A percentile compares a stretch with the other conserved stretches of the same genome.
Evolutionary conservation across 1,140 invertebrate genomes (phyloP).

Genomic region (Ectropis grisescens): DNA sequence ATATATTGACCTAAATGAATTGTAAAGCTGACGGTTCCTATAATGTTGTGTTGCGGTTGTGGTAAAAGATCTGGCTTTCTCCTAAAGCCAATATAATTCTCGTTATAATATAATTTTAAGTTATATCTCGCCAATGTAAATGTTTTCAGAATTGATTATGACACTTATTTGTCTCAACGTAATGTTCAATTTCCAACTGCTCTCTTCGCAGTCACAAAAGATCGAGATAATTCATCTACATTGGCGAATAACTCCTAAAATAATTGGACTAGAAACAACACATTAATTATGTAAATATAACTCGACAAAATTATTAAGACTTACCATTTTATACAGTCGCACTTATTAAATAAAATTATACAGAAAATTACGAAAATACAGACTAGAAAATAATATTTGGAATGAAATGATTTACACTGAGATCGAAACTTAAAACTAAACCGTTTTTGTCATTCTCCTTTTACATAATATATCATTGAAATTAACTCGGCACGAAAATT

Average conservation of each 20-base stretch:
- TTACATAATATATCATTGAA: too few species aligned
- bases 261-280: slow-evolving; percentile 66
- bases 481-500: too few species aligned
- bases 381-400: slow-evolving; percentile 30
- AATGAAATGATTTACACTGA: slow-evolving; percentile 12
- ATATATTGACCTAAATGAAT: too few species aligned
- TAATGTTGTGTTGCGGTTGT: slow-evolving; percentile 1
- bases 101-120: slow-evolving; percentile 32
- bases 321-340: slow-evolving; percentile 50
- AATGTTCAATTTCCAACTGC: too few species aligned
- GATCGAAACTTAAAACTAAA: slow-evolving; percentile 9
- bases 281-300: slow-evolving; percentile 43
- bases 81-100: slow-evolving; percentile 63
- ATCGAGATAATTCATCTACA: too few species aligned
- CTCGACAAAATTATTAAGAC: slow-evolving; percentile 39
- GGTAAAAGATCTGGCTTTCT: slow-evolving; percentile 50
- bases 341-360: slow-evolving; percentile 18
- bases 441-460: too few species aligned
- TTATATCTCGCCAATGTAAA: slow-evolving; percentile 30
- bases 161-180: too few species aligned
- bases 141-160: too few species aligned
- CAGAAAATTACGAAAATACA: slow-evolving; percentile 17
- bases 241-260: slow-evolving; percentile 49
- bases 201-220: too few species aligned
- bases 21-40: too few species aligned